phyloP scores from a whole-genome alignment of 2,888 invertebrate species.

The Tiliacea citrago region DNA sequence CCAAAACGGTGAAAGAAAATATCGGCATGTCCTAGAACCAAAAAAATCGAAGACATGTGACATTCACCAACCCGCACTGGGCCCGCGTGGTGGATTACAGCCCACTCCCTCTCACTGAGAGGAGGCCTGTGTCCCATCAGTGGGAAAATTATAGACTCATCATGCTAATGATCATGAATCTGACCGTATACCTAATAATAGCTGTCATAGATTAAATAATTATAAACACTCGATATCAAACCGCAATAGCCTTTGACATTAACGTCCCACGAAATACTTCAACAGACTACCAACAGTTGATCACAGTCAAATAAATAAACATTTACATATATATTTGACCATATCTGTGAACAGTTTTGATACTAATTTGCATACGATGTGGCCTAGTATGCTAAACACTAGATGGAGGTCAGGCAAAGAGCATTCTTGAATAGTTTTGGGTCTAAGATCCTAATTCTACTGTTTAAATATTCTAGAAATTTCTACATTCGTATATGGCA shows the following conservation, averaged over 20 bases:
- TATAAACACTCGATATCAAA: constrained; percentile 6
- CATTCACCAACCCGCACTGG: too few relatives aligned
- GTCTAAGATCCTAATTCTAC: constrained; percentile 31
- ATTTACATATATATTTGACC: constrained; percentile 46
- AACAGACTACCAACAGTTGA: background rate
- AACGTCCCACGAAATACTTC: background rate
- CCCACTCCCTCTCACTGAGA: too few relatives aligned
- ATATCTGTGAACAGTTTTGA: constrained; percentile 31
- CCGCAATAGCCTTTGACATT: constrained; percentile 37
- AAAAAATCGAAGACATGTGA: too few relatives aligned
- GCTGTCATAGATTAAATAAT: background rate
- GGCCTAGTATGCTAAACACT: constrained; percentile 57
- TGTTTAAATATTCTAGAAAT: constrained; percentile 43
- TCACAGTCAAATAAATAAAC: constrained; percentile 34
- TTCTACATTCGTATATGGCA: background rate
- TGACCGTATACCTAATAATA: background rate
- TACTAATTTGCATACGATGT: constrained; percentile 48
- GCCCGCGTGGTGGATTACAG: too few relatives aligned
- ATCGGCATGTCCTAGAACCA: too few relatives aligned
- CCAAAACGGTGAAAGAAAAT: too few relatives aligned
- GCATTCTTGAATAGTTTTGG: constrained; percentile 48
- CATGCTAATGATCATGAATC: too few relatives aligned
- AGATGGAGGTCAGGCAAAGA: constrained; percentile 46
- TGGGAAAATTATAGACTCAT: too few relatives aligned
- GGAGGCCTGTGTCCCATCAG: too few relatives aligned